phyloP scores from a whole-genome alignment of 2,113 vertebrate species.

The Chionodraco myersi region DNA sequence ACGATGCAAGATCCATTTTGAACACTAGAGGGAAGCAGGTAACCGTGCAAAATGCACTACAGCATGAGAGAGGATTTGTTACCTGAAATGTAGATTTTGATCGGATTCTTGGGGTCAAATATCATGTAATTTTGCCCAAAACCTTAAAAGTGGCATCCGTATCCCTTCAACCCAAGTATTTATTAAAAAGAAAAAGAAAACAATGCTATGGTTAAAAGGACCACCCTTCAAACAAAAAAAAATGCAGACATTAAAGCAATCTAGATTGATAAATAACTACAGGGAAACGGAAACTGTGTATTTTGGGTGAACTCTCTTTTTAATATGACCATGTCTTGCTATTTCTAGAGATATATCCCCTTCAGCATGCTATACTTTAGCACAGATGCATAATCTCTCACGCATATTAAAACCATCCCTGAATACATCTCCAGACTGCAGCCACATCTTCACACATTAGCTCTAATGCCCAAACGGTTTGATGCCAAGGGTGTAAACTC shows the following conservation, averaged over 20 bases:
- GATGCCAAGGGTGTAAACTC: conserved; percentile 2
- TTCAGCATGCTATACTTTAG: not conserved
- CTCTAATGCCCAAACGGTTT: not conserved
- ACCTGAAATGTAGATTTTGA: not conserved
- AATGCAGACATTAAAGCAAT: no score
- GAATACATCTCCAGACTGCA: not conserved
- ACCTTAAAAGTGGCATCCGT: not conserved
- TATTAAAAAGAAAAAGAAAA: not conserved
- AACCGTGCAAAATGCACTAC: not conserved
- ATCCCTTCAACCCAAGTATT: no score
- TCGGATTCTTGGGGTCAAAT: not conserved
- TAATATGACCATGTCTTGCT: not conserved
- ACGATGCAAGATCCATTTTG: not conserved
- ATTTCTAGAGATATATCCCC: conserved; percentile 11
- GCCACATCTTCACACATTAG: conserved; percentile 2
- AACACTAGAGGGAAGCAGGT: conserved; percentile 54
- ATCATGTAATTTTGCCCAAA: not conserved
- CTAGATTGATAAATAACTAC: no score
- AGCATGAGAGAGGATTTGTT: no score
- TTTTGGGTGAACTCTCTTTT: no score
- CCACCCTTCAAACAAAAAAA: no score
- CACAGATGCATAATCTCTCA: conserved; percentile 15
- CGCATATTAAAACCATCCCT: not conserved
- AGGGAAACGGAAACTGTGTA: no score
- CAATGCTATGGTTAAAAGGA: not conserved